Evolutionary conservation across 2,113 vertebrate species (phyloP).

Genomic region (Pollachius pollachius): DNA sequence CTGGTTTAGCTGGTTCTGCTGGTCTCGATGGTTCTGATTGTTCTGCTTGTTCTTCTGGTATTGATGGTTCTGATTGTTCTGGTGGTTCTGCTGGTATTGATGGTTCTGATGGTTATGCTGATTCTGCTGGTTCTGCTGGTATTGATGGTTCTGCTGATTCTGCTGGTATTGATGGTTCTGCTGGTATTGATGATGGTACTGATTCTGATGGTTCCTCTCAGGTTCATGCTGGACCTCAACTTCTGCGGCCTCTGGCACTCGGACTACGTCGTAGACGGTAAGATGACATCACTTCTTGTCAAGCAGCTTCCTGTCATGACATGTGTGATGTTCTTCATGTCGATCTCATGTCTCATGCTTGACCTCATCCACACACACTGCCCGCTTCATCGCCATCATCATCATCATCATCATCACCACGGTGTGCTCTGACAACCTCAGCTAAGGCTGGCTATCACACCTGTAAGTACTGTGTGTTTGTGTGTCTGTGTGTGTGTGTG

Average conservation of each 20-base stretch:
- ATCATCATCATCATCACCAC: conserved; percentile 20
- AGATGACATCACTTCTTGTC: conserved; percentile 17
- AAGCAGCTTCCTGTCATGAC: too few relatives aligned
- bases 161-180: background rate
- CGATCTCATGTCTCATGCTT: conserved; percentile 16
- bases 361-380: background rate
- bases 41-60: too few relatives aligned
- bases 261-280: conserved; percentile 85
- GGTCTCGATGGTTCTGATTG: conserved; percentile 32
- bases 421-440: conserved; percentile 23
- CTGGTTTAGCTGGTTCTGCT: conserved; percentile 75
- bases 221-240: conserved; percentile 90
- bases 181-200: too few relatives aligned
- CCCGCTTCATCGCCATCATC: conserved; percentile 17
- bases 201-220: conserved; percentile 39
- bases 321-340: background rate
- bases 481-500: conserved; percentile 1
- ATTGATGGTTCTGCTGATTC: too few relatives aligned
- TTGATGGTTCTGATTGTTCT: too few relatives aligned
- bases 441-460: conserved; percentile 76
- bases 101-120: background rate
- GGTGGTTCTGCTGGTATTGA: too few relatives aligned
- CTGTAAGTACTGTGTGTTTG: conserved; percentile 54
- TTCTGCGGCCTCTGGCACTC: conserved; percentile 82
- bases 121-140: too few relatives aligned